Evolutionary conservation across 2,888 invertebrate genomes (phyloP).

Genomic region (Melinaea menophilus): DNA sequence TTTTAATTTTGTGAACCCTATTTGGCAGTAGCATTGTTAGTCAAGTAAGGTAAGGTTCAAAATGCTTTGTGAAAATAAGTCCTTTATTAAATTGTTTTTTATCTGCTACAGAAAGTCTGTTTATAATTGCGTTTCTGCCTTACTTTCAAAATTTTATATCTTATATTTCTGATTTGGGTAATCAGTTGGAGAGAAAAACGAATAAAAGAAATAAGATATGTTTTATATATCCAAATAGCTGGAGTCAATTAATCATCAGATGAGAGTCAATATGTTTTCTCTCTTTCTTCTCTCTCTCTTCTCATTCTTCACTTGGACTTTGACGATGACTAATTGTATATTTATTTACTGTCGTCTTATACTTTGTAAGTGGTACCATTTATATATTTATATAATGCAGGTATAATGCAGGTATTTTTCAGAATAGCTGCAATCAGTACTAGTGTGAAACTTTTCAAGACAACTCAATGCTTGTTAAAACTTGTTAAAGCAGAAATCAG

Average conservation of each 20-base stretch:
- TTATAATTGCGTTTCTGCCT: not conserved
- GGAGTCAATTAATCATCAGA: conserved; percentile 23
- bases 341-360: conserved; percentile 25
- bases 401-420: no score
- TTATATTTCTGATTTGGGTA: not conserved
- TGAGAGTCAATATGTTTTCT: conserved; percentile 23
- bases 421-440: no score
- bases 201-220: no score
- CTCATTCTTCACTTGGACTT: conserved; percentile 12
- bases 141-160: not conserved
- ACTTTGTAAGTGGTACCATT: conserved; percentile 20
- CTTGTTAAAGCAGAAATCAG: no score
- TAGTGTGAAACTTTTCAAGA: no score
- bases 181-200: not conserved
- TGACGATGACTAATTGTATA: conserved; percentile 32
- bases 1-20: conserved; percentile 31
- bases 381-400: not conserved
- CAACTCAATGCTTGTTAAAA: no score
- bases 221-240: conserved; percentile 6
- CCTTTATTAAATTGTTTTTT: not conserved
- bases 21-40: conserved; percentile 16
- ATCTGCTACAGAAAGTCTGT: not conserved
- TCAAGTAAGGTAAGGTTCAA: not conserved
- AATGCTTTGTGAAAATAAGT: not conserved
- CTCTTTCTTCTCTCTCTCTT: conserved; percentile 3